Evolutionary conservation across 2,888 invertebrate species (phyloP).

Genomic region (Tillus elongatus): DNA sequence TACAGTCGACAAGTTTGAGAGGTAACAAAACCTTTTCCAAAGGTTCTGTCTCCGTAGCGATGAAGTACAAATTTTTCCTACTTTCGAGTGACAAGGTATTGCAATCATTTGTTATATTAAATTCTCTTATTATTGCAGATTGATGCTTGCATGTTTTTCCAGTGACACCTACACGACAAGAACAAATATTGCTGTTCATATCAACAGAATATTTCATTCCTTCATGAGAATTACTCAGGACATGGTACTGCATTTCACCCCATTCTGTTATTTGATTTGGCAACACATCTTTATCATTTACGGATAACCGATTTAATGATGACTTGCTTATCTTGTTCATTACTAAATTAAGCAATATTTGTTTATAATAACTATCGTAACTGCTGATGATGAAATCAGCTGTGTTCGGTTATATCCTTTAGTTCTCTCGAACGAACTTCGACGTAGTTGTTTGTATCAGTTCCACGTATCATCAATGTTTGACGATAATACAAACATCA

Average conservation of each 20-base stretch:
- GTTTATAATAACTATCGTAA: too few species aligned
- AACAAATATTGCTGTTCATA: too few species aligned
- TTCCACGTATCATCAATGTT: slow-evolving; percentile 12
- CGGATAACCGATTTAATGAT: too few species aligned
- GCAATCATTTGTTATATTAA: slow-evolving; percentile 4
- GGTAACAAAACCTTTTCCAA: slow-evolving; percentile 6
- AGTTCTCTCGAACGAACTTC: slow-evolving; percentile 15
- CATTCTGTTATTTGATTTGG: slow-evolving; percentile 10
- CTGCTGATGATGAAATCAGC: slow-evolving; percentile 13
- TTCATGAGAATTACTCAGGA: slow-evolving; percentile 5
- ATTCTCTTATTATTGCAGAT: slow-evolving; percentile 8
- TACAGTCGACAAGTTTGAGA: slow-evolving; percentile 7
- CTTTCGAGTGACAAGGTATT: too few species aligned
- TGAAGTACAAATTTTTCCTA: too few species aligned
- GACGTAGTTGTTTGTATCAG: slow-evolving; percentile 11
- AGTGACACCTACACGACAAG: too few species aligned
- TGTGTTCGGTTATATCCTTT: too few species aligned
- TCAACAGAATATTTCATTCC: too few species aligned
- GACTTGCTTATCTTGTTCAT: slow-evolving; percentile 14
- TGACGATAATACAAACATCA: too few species aligned
- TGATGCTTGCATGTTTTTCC: too few species aligned
- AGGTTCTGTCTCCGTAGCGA: slow-evolving; percentile 5
- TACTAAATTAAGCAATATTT: slow-evolving; percentile 14
- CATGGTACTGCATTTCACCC: slow-evolving; percentile 1
- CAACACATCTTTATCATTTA: too few species aligned